Percentiles rank a stretch among this genome's conserved stretches.
Evolutionary conservation across 2,888 invertebrate genomes (phyloP).

Genomic region (Cactoblastis cactorum): DNA sequence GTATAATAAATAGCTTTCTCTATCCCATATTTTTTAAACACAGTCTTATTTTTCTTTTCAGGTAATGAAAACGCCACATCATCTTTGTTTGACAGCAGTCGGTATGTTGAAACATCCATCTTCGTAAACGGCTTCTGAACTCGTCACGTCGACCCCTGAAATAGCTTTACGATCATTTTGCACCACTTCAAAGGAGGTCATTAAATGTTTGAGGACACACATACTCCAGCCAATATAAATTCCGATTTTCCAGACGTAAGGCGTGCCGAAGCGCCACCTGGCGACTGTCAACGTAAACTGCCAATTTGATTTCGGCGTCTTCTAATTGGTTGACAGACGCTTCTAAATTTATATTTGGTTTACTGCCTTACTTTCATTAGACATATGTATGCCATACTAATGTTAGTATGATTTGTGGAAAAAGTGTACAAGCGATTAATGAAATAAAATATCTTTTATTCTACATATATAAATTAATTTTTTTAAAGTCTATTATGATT

Average conservation of each 20-base stretch:
- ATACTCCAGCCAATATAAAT: conserved; percentile 42
- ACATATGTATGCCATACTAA: too few species aligned
- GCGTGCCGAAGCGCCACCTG: conserved; percentile 53
- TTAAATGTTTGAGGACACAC: conserved; percentile 52
- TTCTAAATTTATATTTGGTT: conserved; percentile 55
- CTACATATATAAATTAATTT: too few species aligned
- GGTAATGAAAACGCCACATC: conserved; percentile 35
- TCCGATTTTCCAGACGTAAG: conserved; percentile 45
- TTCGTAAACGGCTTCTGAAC: conserved; percentile 36
- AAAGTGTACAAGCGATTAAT: too few species aligned
- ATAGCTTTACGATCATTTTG: conserved; percentile 65
- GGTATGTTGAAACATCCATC: conserved; percentile 53
- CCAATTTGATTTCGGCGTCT: conserved; percentile 58
- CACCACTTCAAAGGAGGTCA: conserved; percentile 69
- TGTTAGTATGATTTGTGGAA: too few species aligned
- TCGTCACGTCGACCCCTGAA: conserved; percentile 43
- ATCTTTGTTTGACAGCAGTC: conserved; percentile 33
- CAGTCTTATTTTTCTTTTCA: conserved; percentile 30
- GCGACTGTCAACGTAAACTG: conserved; percentile 64
- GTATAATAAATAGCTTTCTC: neutral
- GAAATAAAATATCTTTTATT: too few species aligned
- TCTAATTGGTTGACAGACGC: conserved; percentile 64
- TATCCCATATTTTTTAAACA: neutral
- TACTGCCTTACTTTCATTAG: conserved; percentile 33
- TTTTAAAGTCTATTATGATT: too few species aligned